These are phyloP conservation scores for Chaetophractus vellerosus DNA, from an alignment of 2,797 vertebrate genomes.

Conservation along the genomic window DNA sequence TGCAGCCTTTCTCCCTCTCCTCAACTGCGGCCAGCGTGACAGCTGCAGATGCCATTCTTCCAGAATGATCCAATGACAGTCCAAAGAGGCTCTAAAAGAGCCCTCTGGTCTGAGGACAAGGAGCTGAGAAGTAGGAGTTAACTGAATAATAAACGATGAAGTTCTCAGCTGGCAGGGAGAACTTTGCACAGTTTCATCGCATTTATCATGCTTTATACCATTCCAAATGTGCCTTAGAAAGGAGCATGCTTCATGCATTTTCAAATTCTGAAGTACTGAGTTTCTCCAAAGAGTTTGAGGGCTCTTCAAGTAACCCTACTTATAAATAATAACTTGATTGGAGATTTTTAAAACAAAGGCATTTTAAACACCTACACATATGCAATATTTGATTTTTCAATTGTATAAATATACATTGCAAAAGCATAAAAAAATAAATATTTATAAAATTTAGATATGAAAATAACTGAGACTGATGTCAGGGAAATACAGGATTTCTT, in stretches of 20 bases:
- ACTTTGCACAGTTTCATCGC: neutral
- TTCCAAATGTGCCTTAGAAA: constrained; percentile 27
- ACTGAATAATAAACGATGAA: constrained; percentile 39
- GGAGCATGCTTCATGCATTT: neutral
- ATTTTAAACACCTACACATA: neutral
- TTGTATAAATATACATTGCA: neutral
- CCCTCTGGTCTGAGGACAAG: neutral
- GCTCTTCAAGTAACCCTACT: constrained; percentile 60
- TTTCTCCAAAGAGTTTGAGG: neutral
- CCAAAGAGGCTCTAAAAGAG: constrained; percentile 47
- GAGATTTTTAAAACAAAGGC: neutral
- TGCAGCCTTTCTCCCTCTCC: constrained; percentile 40
- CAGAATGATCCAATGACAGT: neutral
- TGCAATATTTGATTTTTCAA: neutral
- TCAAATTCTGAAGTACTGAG: constrained; percentile 16
- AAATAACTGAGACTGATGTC: neutral
- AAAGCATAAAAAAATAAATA: neutral
- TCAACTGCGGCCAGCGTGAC: neutral
- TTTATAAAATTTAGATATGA: neutral
- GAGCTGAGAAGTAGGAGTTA: neutral
- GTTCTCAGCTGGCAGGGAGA: constrained; percentile 36
- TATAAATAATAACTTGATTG: neutral
- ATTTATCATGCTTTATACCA: neutral
- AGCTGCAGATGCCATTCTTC: constrained; percentile 66
- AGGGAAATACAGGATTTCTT: neutral